Evolutionary conservation across 2,113 vertebrate species (phyloP), one percentile per base, ranked within the genome.

Genomic region (Forbesichthys papilliferus): DNA sequence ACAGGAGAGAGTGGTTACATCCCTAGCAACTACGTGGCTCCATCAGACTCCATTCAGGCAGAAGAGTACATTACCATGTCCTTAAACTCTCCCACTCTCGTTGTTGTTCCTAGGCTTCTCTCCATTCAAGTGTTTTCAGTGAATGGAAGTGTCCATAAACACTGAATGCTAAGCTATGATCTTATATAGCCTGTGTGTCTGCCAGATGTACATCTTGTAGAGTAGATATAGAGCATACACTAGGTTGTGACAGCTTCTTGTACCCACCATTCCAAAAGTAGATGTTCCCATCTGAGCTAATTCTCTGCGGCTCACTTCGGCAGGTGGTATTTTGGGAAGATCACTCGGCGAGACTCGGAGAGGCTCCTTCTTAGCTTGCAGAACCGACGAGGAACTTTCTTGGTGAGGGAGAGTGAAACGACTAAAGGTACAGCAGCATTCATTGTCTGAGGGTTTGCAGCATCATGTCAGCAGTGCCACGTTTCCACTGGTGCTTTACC

Each of bases 281-380:
- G 77, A 75, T 74, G 71, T 80, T 74, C 82, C 78, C 85, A 81
- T 77, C 66, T 74, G 76, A 86, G 79, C 79, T 61, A 27, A 1
- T 57, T 78, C 71, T 55, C 72, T 68, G 52, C 71, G 75, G 63
- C 83, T 74, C 66, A 69, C 62, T 76, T 83, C 58, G 71, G 61
- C 89, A 99, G 96, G 92, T 98, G 97, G 96, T 98, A 96, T 81
- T 97, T 99, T 61, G 97, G 96, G 80, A 99, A 96, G 90, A 97
- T 99, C 85, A 97, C 97, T 27, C 94, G 97, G 11, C 91, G 96
- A 8, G 97, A 99, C 77, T 98, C 97, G 0, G 97, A 99, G 82
- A 91, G 97, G 80, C 88, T 97, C 74, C 93, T 99, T 69, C 92
- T 98, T 72, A 97, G 95, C 69, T 72, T 95, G 0, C 95, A 96